Percentiles rank a stretch among this genome's conserved stretches.
Conservation (phyloP, 2,113 vertebrate genomes). For the Calidris pugnax region DNA sequence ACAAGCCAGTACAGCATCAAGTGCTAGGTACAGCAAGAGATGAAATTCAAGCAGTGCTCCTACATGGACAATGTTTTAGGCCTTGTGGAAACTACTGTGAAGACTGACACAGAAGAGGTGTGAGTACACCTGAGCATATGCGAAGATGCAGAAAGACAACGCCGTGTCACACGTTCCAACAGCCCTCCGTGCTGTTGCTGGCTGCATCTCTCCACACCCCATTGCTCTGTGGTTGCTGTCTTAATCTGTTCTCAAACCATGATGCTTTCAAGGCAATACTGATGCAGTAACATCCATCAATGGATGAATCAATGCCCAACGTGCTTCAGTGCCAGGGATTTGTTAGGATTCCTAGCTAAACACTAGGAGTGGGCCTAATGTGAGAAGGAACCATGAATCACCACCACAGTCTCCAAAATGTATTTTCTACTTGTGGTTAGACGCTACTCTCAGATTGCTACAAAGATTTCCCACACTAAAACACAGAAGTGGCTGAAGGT, state of each 20-base stretch:
- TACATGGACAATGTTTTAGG: not conserved
- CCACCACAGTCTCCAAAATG: not conserved
- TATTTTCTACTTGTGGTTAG: not conserved
- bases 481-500: not conserved
- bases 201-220: not conserved
- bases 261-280: not conserved
- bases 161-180: not conserved
- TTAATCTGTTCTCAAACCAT: not conserved
- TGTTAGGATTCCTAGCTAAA: not conserved
- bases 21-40: not conserved
- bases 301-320: not conserved
- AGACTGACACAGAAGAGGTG: not conserved
- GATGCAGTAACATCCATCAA: not conserved
- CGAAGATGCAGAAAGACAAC: not conserved
- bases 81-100: not conserved
- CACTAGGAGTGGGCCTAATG: not conserved
- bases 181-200: not conserved
- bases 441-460: not conserved
- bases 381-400: not conserved
- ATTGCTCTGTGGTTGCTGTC: not conserved
- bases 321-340: not conserved
- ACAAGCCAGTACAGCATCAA: not conserved
- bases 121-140: not conserved
- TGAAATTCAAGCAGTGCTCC: not conserved
- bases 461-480: not conserved